Conservation (phyloP, 2,888 invertebrate genomes). For the Campoplex nolae region DNA sequence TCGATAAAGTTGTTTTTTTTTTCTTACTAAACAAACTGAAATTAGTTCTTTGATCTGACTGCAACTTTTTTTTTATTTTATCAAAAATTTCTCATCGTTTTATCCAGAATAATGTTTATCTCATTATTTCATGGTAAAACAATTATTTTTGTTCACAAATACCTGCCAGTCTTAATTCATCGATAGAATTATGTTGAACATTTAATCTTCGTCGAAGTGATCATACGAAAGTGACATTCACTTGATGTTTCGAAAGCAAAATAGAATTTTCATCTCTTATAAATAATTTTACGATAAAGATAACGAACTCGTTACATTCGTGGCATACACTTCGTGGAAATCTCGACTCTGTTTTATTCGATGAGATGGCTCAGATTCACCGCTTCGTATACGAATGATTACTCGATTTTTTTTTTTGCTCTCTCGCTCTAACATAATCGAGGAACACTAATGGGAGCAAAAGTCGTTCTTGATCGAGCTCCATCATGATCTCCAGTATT, state of each 20-base stretch:
- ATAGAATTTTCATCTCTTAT: neutral
- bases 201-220: neutral
- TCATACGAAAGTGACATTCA: neutral
- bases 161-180: neutral
- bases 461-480: conserved; percentile 39
- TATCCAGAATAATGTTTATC: neutral
- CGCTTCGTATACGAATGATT: neutral
- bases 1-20: neutral
- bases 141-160: neutral
- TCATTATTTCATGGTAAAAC: neutral
- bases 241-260: neutral
- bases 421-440: conserved; percentile 48
- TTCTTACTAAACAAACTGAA: neutral
- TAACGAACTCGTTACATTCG: neutral
- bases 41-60: neutral
- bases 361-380: no score
- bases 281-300: neutral
- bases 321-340: neutral
- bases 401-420: neutral
- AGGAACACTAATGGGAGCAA: conserved; percentile 55
- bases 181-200: neutral
- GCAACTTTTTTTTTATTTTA: neutral
- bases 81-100: neutral
- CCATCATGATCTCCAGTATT: neutral
- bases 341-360: neutral